Evolutionary conservation across 2,797 vertebrate genomes (phyloP).

Genomic region (Glossophaga mutica): DNA sequence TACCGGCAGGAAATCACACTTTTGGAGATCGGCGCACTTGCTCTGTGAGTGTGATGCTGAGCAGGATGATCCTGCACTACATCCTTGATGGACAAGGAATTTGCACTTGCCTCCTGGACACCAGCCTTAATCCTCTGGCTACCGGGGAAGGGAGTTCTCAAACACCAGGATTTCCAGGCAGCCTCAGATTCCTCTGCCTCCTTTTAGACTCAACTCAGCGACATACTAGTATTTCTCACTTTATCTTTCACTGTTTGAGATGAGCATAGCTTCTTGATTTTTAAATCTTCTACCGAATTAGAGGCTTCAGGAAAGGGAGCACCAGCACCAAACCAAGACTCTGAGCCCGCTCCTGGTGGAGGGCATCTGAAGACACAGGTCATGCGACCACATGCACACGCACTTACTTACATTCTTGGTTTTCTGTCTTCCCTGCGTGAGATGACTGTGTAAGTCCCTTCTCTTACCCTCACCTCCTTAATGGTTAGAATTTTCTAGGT

Average conservation of each 20-base stretch:
- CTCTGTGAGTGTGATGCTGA: neutral
- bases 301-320: neutral
- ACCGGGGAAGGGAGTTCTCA: neutral
- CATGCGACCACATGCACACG: neutral
- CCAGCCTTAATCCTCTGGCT: neutral
- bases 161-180: neutral
- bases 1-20: neutral
- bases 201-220: neutral
- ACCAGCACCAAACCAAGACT: fast-evolving
- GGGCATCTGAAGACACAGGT: neutral
- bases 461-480: neutral
- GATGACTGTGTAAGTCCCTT: neutral
- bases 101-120: neutral
- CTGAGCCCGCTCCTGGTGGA: neutral
- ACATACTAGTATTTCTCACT: neutral
- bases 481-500: neutral
- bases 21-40: neutral
- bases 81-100: neutral
- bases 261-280: neutral
- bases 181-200: neutral
- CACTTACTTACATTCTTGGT: neutral
- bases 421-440: neutral
- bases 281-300: neutral
- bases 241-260: neutral
- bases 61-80: neutral